Percentiles rank a stretch among this genome's conserved stretches.
These are phyloP conservation scores for Prolemur simus DNA, from an alignment of 2,113 vertebrate species.

Conservation along the genomic window DNA sequence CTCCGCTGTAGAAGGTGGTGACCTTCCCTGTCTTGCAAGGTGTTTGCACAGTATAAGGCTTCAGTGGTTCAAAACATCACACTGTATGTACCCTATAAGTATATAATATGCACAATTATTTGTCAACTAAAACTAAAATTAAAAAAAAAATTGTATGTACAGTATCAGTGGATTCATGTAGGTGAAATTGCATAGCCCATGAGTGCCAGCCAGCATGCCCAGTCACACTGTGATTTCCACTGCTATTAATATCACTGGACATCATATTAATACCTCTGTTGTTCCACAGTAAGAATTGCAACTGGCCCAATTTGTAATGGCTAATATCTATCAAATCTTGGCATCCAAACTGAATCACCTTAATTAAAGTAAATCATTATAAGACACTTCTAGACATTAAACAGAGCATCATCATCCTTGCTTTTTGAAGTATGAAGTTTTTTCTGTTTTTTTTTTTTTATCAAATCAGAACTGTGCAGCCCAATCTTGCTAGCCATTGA, in stretches of 20 bases:
- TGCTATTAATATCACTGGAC: background rate
- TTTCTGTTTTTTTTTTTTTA: background rate
- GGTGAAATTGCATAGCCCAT: background rate
- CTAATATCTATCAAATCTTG: too few relatives aligned
- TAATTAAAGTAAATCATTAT: background rate
- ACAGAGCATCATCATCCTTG: accelerated
- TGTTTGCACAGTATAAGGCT: accelerated
- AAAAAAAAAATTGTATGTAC: background rate
- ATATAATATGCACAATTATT: background rate
- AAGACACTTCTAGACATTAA: background rate
- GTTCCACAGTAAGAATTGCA: accelerated
- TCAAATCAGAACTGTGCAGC: background rate
- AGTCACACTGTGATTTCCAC: background rate
- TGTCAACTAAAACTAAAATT: background rate
- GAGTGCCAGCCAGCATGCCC: accelerated
- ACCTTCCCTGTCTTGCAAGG: accelerated
- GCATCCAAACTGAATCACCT: accelerated
- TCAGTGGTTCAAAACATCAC: background rate
- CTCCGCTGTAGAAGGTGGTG: accelerated
- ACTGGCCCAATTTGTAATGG: accelerated
- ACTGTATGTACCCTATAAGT: background rate
- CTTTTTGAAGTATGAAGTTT: background rate
- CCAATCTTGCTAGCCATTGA: background rate
- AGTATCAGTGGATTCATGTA: background rate
- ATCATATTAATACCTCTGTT: accelerated